Evolutionary conservation across 2,888 invertebrate species (phyloP).

Genomic region (Physocephala rufipes): DNA sequence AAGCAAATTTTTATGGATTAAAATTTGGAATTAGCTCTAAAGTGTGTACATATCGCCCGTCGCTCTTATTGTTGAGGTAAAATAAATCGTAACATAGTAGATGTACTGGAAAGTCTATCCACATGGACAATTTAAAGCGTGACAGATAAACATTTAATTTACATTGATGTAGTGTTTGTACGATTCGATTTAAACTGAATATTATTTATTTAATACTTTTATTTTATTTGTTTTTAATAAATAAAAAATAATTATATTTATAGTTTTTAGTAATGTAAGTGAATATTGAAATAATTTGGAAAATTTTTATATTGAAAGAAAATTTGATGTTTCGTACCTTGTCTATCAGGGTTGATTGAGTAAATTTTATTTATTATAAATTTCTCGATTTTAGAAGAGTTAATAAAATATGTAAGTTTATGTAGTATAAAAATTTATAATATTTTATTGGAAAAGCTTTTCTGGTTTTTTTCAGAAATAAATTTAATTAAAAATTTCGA

Average conservation of each 20-base stretch:
- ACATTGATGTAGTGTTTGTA: slow-evolving; percentile 72
- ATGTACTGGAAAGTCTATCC: slow-evolving; percentile 79
- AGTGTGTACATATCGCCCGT: slow-evolving; percentile 84
- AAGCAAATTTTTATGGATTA: slow-evolving; percentile 68
- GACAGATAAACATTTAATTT: slow-evolving; percentile 71
- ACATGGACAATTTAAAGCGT: slow-evolving; percentile 73
- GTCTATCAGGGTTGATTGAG: slow-evolving; percentile 77
- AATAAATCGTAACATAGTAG: slow-evolving; percentile 87
- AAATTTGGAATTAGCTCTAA: slow-evolving; percentile 72
- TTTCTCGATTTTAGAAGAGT: slow-evolving; percentile 73
- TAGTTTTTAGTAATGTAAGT: slow-evolving; percentile 70
- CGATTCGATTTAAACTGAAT: slow-evolving; percentile 63
- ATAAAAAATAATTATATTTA: slow-evolving; percentile 69
- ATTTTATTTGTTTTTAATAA: slow-evolving; percentile 58
- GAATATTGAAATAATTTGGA: slow-evolving; percentile 69
- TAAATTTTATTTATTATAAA: slow-evolving; percentile 61
- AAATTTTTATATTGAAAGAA: slow-evolving; percentile 68
- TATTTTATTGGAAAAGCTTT: slow-evolving; percentile 72
- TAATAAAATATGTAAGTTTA: slow-evolving; percentile 70
- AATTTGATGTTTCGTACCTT: slow-evolving; percentile 74
- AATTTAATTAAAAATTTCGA: slow-evolving; percentile 66
- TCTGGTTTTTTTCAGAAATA: slow-evolving; percentile 75
- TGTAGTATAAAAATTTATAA: slow-evolving; percentile 72
- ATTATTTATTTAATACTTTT: slow-evolving; percentile 54
- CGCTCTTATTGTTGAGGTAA: slow-evolving; percentile 74